These are phyloP conservation scores for Schizotus pectinicornis DNA, from an alignment of 2,888 invertebrate species.

Conservation along the genomic window DNA sequence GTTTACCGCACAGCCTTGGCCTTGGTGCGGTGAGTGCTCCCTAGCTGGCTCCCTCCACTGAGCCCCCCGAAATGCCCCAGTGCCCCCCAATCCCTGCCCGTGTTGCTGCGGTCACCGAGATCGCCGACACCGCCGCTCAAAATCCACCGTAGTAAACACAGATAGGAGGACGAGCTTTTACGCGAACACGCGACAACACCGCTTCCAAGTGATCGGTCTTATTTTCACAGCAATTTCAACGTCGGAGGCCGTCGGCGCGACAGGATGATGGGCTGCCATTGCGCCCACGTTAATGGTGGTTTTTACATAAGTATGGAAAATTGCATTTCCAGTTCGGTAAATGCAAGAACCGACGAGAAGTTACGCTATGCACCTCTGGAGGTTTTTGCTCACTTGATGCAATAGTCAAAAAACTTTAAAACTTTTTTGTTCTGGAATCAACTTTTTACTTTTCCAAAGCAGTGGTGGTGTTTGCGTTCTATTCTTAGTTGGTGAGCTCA, in stretches of 20 bases:
- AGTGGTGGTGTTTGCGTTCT: too few relatives aligned
- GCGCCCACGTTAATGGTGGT: conserved; percentile 35
- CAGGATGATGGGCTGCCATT: conserved; percentile 12
- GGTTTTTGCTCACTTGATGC: too few relatives aligned
- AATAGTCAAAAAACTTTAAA: too few relatives aligned
- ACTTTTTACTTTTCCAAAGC: too few relatives aligned
- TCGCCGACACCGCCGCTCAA: conserved; percentile 12
- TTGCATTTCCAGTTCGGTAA: conserved; percentile 14
- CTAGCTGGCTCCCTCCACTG: conserved; percentile 41
- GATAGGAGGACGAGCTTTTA: too few relatives aligned
- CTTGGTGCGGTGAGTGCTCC: conserved; percentile 53
- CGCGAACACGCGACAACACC: too few relatives aligned
- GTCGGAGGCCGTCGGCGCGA: conserved; percentile 9
- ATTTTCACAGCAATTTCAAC: conserved; percentile 17
- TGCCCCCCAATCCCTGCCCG: conserved; percentile 47
- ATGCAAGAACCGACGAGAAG: neutral
- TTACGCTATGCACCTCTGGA: too few relatives aligned
- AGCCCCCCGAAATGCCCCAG: conserved; percentile 49
- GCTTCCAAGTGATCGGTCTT: conserved; percentile 26
- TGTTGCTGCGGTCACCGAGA: conserved; percentile 18
- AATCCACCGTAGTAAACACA: conserved; percentile 9
- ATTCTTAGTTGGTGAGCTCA: too few relatives aligned
- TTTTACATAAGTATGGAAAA: conserved; percentile 24
- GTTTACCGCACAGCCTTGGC: conserved; percentile 52
- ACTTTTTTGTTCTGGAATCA: too few relatives aligned